A percentile compares a stretch with the other conserved stretches of the same genome.
Evolutionary conservation across 2,888 invertebrate genomes (phyloP).

Genomic region (Eupithecia exiguata): DNA sequence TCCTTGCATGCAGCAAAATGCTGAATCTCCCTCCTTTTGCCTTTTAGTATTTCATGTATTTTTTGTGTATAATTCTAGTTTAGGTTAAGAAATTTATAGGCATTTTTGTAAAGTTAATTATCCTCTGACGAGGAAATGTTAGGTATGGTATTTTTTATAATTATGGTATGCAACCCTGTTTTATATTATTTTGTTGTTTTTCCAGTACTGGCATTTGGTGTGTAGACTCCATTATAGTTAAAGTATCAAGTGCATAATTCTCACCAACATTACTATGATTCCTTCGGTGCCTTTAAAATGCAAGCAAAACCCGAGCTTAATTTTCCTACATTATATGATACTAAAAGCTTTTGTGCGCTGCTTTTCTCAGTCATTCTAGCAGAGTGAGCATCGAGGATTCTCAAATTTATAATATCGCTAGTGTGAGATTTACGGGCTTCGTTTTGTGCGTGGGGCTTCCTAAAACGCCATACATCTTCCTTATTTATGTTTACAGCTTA

Average conservation of each 20-base stretch:
- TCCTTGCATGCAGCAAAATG: too few species aligned
- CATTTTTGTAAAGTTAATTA: neutral
- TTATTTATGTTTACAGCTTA: slow-evolving; percentile 83
- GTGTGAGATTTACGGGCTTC: slow-evolving; percentile 71
- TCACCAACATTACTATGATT: neutral
- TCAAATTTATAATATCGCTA: slow-evolving; percentile 75
- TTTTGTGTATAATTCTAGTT: too few species aligned
- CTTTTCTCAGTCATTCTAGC: slow-evolving; percentile 14
- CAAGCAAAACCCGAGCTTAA: neutral
- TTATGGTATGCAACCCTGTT: neutral
- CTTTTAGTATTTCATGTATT: too few species aligned
- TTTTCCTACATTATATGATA: slow-evolving; percentile 2
- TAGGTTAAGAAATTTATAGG: too few species aligned
- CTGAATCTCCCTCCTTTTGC: too few species aligned
- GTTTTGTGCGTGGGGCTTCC: slow-evolving; percentile 78
- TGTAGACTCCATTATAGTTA: neutral
- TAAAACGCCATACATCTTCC: slow-evolving; percentile 79
- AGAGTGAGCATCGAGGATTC: slow-evolving; percentile 31
- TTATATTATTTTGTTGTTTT: too few species aligned
- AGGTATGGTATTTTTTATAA: neutral
- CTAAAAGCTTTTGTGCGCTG: slow-evolving; percentile 1
- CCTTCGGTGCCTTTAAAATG: neutral
- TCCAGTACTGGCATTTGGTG: too few species aligned
- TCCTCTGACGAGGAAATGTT: neutral
- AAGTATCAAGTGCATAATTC: neutral